phyloP scores from a whole-genome alignment of 2,113 vertebrate genomes.

The Rhinoptilus africanus region DNA sequence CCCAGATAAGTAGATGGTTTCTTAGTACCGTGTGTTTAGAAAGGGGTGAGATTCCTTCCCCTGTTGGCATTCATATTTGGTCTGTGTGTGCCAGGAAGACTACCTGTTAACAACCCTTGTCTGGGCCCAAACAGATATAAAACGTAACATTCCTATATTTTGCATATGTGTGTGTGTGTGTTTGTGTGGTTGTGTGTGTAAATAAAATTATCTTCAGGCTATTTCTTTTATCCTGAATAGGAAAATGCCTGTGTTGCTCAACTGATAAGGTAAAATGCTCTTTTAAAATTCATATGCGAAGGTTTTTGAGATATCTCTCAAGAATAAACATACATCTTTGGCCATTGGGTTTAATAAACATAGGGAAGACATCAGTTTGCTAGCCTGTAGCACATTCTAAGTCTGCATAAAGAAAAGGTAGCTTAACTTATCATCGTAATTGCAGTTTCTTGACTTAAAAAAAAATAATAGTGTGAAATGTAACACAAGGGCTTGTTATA shows the following conservation, averaged over 20 bases:
- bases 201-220: background rate
- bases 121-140: background rate
- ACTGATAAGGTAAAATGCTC: background rate
- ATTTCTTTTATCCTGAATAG: background rate
- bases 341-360: background rate
- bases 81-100: background rate
- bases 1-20: background rate
- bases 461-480: background rate
- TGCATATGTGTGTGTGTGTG: background rate
- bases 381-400: background rate
- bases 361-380: background rate
- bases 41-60: background rate
- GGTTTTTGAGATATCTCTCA: background rate
- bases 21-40: background rate
- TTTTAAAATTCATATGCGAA: background rate
- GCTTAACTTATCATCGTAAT: background rate
- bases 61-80: background rate
- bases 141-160: background rate
- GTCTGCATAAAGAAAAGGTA: background rate
- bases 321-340: background rate
- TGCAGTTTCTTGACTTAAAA: background rate
- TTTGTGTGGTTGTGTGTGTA: background rate
- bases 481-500: background rate
- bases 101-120: background rate
- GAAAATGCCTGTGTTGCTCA: background rate